A percentile compares a stretch with the other conserved stretches of the same genome.
Evolutionary conservation across 1,140 invertebrate genomes (phyloP).

Genomic region (Thalassaphorura encarpata): DNA sequence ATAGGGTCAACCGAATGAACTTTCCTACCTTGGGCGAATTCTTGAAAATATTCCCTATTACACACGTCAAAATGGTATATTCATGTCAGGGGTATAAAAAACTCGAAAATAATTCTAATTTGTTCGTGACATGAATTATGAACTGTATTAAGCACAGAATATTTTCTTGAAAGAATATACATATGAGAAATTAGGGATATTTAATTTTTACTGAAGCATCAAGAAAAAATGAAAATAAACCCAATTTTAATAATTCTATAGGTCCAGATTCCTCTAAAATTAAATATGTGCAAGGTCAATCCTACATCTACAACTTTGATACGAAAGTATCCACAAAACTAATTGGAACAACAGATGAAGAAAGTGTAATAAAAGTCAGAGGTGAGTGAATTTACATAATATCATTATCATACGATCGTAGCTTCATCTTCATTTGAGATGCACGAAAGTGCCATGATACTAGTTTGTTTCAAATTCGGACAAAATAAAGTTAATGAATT

Average conservation of each 20-base stretch:
- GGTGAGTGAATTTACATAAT: too few species aligned
- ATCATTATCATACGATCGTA: too few species aligned
- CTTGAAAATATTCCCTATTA: too few species aligned
- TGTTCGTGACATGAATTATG: neutral
- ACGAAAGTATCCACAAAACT: constrained; percentile 49
- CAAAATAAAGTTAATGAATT: too few species aligned
- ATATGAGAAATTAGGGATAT: neutral
- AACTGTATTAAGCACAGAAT: neutral
- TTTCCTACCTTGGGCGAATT: too few species aligned
- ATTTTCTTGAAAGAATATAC: neutral
- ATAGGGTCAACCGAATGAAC: too few species aligned
- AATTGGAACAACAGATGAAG: constrained; percentile 46
- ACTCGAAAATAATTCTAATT: neutral
- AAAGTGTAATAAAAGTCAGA: constrained; percentile 44
- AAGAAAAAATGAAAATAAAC: neutral
- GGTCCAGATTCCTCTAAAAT: constrained; percentile 37
- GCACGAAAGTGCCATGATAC: too few species aligned
- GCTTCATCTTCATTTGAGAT: too few species aligned
- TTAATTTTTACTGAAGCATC: neutral
- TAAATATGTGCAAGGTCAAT: constrained; percentile 48
- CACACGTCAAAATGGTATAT: too few species aligned
- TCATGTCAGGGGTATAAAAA: neutral
- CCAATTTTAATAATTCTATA: constrained; percentile 12
- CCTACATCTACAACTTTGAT: constrained; percentile 55
- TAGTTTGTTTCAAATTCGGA: too few species aligned